Evolutionary conservation across 1,140 invertebrate genomes (phyloP).

Genomic region (Drosophila sp.): DNA sequence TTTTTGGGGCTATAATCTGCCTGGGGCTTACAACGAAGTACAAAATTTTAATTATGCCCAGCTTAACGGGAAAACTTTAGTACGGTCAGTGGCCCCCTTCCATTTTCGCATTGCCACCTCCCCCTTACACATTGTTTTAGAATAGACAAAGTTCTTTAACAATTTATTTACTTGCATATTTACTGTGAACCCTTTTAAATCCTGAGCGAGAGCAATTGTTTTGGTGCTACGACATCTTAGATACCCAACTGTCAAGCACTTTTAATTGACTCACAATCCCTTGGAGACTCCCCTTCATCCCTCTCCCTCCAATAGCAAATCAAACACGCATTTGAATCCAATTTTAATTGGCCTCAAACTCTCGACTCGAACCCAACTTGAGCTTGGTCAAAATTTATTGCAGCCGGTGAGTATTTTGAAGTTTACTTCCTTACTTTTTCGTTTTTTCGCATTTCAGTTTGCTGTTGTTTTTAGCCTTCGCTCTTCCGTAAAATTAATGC

Average conservation of each 20-base stretch:
- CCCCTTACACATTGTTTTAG: conserved; percentile 21
- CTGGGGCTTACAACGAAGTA: conserved; percentile 65
- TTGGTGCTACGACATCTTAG: conserved; percentile 23
- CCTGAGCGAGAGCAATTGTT: conserved; percentile 44
- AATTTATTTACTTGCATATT: conserved; percentile 76
- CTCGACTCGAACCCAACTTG: conserved; percentile 4
- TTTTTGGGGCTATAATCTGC: conserved; percentile 66
- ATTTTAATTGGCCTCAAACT: conserved; percentile 70
- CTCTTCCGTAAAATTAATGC: conserved; percentile 71
- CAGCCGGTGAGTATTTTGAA: conserved; percentile 41
- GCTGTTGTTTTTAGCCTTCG: conserved; percentile 21
- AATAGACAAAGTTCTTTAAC: conserved; percentile 71
- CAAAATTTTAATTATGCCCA: conserved; percentile 79
- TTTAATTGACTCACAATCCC: conserved; percentile 79
- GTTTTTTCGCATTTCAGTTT: conserved; percentile 28
- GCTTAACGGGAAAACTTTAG: conserved; percentile 69
- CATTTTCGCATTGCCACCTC: background rate
- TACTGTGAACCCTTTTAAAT: conserved; percentile 62
- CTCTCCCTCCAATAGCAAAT: conserved; percentile 10
- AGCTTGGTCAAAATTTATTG: conserved; percentile 56
- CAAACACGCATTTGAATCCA: conserved; percentile 72
- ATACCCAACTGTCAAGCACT: conserved; percentile 65
- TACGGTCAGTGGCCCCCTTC: conserved; percentile 50
- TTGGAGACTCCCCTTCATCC: background rate
- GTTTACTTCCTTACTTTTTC: conserved; percentile 7